Base-by-base conservation (phyloP, 1,140 invertebrate species). In the Rhizoglyphus robini region DNA sequence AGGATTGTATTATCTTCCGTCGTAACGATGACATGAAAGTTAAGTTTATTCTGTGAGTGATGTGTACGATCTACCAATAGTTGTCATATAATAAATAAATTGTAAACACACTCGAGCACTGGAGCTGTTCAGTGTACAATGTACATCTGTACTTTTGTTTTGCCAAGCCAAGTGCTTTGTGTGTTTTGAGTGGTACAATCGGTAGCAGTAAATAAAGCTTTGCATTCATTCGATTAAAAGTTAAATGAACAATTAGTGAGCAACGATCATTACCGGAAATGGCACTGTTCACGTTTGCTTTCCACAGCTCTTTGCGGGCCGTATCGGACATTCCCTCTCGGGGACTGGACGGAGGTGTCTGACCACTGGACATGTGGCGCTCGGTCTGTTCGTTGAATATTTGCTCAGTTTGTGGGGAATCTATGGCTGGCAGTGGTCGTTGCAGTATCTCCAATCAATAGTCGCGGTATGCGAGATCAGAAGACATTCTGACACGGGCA, bases 1-100 rank as follows among this genome's bases (percentile, higher is more conserved):
- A 60, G n/a, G 58, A 60, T 46, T 60, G 58, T 27, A 60, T 60
- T 27, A 2, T 60, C 15, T 60, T 60, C 29, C 58, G 58, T 23
- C 58, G 58, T 2, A 60, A 60, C 27, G 58, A 32, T 46, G 27
- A 60, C 29, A 60, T 60, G 58, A 15, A 38, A 46, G 27, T 29
- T 2, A 60, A 60, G 29, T 60, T 60, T 15, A 60, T 60, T 46
- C 29, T 60, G 23, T 60, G n/a, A n/a, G n/a, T n/a, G n/a, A n/a
- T n/a, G n/a, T n/a, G n/a, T n/a, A n/a, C n/a, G n/a, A n/a, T n/a
- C n/a, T n/a, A n/a, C n/a, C n/a, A n/a, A n/a, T n/a, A n/a, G n/a
- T n/a, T n/a, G n/a, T n/a, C n/a, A n/a, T n/a, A n/a, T n/a, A n/a
- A n/a, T n/a, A n/a, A n/a, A n/a, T n/a, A n/a, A n/a, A n/a, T n/a